Percentiles rank a stretch among this genome's conserved stretches.
Evolutionary conservation across 1,140 invertebrate genomes (phyloP).

Genomic region (Diachasma alloeum): DNA sequence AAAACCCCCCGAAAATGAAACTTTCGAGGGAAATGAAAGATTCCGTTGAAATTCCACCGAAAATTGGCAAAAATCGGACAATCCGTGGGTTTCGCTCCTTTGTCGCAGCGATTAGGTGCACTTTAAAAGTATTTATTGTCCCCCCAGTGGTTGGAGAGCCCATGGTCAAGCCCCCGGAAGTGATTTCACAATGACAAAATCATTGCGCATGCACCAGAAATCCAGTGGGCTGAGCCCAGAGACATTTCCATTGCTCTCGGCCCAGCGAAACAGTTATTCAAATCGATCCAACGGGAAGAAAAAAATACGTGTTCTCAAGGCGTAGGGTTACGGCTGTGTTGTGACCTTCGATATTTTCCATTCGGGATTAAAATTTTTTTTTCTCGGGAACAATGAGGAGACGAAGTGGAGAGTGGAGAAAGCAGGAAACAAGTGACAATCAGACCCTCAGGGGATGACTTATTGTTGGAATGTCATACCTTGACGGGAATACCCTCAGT

Average conservation of each 20-base stretch:
- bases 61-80: conserved; percentile 14
- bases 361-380: conserved; percentile 49
- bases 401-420: conserved; percentile 22
- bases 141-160: background rate
- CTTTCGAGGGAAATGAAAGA: background rate
- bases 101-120: conserved; percentile 41
- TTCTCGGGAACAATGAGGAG: background rate
- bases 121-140: background rate
- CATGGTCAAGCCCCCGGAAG: conserved; percentile 57
- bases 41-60: background rate
- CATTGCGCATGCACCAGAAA: background rate
- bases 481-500: conserved; percentile 34
- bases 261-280: conserved; percentile 38
- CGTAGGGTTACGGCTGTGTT: conserved; percentile 57
- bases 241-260: background rate
- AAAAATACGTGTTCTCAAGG: conserved; percentile 57
- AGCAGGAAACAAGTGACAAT: conserved; percentile 63
- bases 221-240: conserved; percentile 5
- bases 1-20: background rate
- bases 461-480: conserved; percentile 54
- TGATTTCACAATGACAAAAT: conserved; percentile 58
- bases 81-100: background rate
- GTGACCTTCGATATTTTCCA: conserved; percentile 39
- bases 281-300: conserved; percentile 42
- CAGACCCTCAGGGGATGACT: conserved; percentile 47